Evolutionary conservation across 2,888 invertebrate species (phyloP).

Genomic region (Lasioglossum calceatum): DNA sequence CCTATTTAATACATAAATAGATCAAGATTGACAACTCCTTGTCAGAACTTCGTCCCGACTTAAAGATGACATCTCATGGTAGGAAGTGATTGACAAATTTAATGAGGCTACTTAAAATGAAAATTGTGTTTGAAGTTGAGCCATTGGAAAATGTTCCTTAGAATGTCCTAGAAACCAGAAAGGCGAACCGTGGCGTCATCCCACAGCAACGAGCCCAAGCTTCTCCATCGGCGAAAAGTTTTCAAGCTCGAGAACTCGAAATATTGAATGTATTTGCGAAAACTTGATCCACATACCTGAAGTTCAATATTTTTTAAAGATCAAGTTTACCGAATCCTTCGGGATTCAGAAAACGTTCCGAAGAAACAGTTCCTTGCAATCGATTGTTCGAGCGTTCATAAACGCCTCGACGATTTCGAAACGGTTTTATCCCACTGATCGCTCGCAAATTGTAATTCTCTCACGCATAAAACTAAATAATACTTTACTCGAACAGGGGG

Average conservation of each 20-base stretch:
- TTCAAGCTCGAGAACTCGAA: background rate
- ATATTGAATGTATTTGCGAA: background rate
- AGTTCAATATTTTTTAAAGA: background rate
- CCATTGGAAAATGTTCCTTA: background rate
- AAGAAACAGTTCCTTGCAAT: background rate
- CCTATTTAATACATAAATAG: background rate
- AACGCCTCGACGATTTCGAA: background rate
- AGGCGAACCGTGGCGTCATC: slow-evolving; percentile 1
- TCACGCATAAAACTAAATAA: slow-evolving; percentile 48
- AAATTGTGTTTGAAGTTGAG: background rate
- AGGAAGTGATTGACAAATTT: background rate
- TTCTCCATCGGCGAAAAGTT: background rate
- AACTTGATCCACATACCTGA: background rate
- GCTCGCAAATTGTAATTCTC: slow-evolving; percentile 23
- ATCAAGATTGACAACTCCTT: background rate
- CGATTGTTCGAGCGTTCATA: background rate
- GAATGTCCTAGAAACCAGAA: background rate
- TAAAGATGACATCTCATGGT: too few relatives aligned
- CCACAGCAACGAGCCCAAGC: background rate
- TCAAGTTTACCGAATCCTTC: background rate
- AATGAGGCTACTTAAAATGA: background rate
- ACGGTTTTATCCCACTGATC: background rate
- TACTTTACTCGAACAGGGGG: background rate
- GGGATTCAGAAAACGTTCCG: background rate
- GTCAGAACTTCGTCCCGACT: background rate